These are phyloP conservation scores for Arizona elegans DNA, from an alignment of 2,113 vertebrate species.

Conservation along the genomic window DNA sequence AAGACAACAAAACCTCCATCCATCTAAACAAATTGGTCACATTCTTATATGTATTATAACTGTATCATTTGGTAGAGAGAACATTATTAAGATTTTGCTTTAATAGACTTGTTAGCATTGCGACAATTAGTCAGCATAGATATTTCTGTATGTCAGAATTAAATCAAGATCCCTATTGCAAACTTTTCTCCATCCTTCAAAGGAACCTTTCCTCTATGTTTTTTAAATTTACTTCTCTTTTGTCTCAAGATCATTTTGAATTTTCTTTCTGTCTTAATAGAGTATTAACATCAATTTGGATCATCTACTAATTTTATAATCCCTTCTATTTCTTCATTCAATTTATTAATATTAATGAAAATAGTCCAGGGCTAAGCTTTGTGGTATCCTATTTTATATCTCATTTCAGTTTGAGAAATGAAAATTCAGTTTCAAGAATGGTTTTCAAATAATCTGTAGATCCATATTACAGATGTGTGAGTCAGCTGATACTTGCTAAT, in stretches of 20 bases:
- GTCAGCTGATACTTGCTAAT: not conserved
- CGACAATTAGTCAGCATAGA: not conserved
- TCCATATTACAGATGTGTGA: not conserved
- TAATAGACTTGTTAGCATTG: not conserved
- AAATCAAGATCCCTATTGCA: not conserved
- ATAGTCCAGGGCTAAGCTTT: not conserved
- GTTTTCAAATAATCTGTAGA: not conserved
- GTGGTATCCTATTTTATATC: not conserved
- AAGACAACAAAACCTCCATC: not conserved
- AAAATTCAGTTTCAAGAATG: not conserved
- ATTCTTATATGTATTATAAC: not conserved
- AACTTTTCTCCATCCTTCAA: not conserved
- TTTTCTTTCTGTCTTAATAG: not conserved
- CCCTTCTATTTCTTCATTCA: not conserved
- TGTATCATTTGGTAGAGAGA: not conserved
- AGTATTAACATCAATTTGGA: not conserved
- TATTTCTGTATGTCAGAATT: not conserved
- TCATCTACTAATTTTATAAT: not conserved
- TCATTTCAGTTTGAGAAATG: not conserved
- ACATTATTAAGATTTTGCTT: not conserved
- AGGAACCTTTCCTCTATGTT: not conserved
- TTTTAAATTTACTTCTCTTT: not conserved
- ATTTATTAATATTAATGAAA: not conserved
- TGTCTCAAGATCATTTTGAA: not conserved
- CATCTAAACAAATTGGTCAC: not conserved